phyloP scores from a whole-genome alignment of 2,888 invertebrate genomes.

The Mallateleia sp. region DNA sequence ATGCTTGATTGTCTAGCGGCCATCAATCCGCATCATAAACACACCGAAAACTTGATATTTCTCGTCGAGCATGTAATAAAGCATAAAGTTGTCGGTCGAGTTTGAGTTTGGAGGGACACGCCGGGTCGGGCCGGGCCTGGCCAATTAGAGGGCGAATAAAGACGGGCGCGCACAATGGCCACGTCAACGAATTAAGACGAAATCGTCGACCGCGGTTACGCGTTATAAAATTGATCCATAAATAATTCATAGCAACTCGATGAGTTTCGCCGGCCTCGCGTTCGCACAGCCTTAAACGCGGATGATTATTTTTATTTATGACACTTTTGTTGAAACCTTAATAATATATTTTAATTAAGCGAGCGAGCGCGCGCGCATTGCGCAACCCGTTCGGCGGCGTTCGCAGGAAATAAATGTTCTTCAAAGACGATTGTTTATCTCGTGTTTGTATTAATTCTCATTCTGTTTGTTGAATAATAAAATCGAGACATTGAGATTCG shows the following conservation, averaged over 20 bases:
- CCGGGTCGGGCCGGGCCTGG: too few relatives aligned
- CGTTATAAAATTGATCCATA: conserved; percentile 57
- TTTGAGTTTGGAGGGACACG: conserved; percentile 45
- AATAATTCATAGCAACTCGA: conserved; percentile 56
- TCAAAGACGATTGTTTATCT: conserved; percentile 71
- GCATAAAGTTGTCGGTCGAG: conserved; percentile 42
- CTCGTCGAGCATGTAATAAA: conserved; percentile 40
- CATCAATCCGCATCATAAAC: conserved; percentile 8
- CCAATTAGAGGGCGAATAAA: too few relatives aligned
- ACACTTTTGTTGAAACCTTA: conserved; percentile 67
- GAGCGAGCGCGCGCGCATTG: conserved; percentile 28
- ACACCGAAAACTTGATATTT: conserved; percentile 31
- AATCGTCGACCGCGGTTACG: conserved; percentile 14
- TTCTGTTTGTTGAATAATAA: conserved; percentile 75
- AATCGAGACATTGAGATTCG: conserved; percentile 72
- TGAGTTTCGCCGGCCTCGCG: conserved; percentile 40
- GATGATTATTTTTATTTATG: conserved; percentile 54
- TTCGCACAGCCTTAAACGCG: conserved; percentile 27
- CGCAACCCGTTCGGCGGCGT: too few relatives aligned
- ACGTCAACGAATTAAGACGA: conserved; percentile 44
- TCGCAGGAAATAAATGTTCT: conserved; percentile 63
- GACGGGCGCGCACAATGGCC: conserved; percentile 28
- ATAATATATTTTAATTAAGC: conserved; percentile 66
- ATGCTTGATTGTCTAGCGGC: conserved; percentile 20
- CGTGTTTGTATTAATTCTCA: conserved; percentile 72